Base-by-base conservation (phyloP, 2,888 invertebrate species). In the Ceramica pisi region DNA sequence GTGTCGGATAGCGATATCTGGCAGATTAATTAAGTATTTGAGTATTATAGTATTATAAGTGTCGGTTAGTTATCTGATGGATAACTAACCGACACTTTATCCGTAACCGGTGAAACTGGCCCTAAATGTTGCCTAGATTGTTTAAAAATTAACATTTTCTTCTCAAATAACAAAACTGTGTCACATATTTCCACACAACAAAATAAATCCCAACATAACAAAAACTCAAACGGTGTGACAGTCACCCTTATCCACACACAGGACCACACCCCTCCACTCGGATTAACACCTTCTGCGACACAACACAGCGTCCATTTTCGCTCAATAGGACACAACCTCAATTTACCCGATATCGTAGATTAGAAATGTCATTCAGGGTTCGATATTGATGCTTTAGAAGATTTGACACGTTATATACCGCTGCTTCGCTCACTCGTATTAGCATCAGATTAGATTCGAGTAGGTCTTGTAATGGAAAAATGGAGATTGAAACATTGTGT, bases 301-400 rank as follows among this genome's bases (percentile, higher is more conserved):
- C 9, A 41, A 0, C 3, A 64, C 70, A 85, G 61, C 46, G 79
- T 63, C 23, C 16, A 81, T 68, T 74, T 75, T 75, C 21, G 50
- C 44, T 56, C 57, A 60, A 38, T 63, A 57, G 23, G 6, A 64
- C 9, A 48, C 61, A 71, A 75, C 67, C 71, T 83, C 83, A 82
- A 85, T 85, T 85, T 83, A 78, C 76, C 59, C 72, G 80, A 79
- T 85, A 85, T 72, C 75, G 80, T 76, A 85, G 85, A 85, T 85
- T 85, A 85, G 85, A 85, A 85, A 85, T 79, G 85, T 85, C 85
- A 83, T 85, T 82, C 83, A 75, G 74, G 64, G 66, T 82, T 71
- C 75, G 80, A 80, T 85, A 85, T 85, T 85, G 83, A 83, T 82
- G 85, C 85, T 79, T 82, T 82, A 75, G 82, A 78, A 79, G 85